A percentile compares a stretch with the other conserved stretches of the same genome.
phyloP scores from a whole-genome alignment of 37 sponge, comb jelly and placozoan genomes.

The Chondrilla cf. caribensis region DNA sequence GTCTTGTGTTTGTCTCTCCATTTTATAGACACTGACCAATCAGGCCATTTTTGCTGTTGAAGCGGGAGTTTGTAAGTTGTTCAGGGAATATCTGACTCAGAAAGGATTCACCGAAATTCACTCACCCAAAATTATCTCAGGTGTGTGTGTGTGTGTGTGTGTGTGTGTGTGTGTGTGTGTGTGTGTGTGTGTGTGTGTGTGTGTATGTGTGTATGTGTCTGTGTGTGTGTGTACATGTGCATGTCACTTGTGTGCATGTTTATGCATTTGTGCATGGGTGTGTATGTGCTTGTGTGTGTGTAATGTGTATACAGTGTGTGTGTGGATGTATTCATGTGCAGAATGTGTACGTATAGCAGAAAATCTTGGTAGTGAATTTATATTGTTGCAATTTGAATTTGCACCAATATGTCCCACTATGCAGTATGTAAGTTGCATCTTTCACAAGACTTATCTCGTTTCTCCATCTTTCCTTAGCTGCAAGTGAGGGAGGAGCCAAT shows the following conservation, averaged over 20 bases:
- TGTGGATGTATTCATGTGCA: neutral
- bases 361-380: too few species aligned
- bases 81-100: constrained; percentile 80
- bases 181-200: constrained; percentile 7
- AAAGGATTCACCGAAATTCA: constrained; percentile 95
- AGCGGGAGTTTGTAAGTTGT: constrained; percentile 88
- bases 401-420: too few species aligned
- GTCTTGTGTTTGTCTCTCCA: neutral
- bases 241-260: neutral
- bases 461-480: constrained; percentile 62
- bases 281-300: neutral
- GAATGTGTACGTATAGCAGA: too few species aligned
- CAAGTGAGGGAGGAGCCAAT: constrained; percentile 99
- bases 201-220: constrained; percentile 3
- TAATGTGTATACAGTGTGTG: neutral
- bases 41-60: constrained; percentile 96
- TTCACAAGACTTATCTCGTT: too few species aligned
- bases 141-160: constrained; percentile 23
- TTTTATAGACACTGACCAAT: constrained; percentile 81
- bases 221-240: too few species aligned
- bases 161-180: neutral
- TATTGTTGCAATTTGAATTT: too few species aligned
- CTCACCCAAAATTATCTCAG: constrained; percentile 96
- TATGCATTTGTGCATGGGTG: constrained; percentile 1
- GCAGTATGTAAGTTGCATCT: too few species aligned